Evolutionary conservation across 2,888 invertebrate species (phyloP).

Genomic region (Anodontia alba): DNA sequence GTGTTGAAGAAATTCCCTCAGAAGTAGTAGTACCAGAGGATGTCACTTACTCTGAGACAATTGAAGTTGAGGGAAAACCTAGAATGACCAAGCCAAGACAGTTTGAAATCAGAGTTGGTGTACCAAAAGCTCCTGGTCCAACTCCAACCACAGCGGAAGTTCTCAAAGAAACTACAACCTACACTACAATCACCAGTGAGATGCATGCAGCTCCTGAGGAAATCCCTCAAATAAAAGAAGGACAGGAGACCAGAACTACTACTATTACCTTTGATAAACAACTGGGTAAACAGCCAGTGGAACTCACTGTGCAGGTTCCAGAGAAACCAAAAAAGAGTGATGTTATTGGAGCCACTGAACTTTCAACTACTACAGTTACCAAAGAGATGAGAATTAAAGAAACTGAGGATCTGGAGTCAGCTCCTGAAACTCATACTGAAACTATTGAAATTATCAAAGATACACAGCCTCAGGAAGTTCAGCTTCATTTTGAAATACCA

Average conservation of each 20-base stretch:
- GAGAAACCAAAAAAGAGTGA: conserved; percentile 65
- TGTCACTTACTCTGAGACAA: conserved; percentile 42
- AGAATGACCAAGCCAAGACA: conserved; percentile 53
- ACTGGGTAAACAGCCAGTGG: conserved; percentile 68
- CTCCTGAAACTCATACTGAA: conserved; percentile 74
- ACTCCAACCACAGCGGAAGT: conserved; percentile 65
- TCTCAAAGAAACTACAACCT: conserved; percentile 70
- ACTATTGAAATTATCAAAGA: conserved; percentile 80
- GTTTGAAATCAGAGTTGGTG: conserved; percentile 73
- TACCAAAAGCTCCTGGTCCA: conserved; percentile 54
- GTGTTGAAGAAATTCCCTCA: conserved; percentile 20
- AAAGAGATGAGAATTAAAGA: conserved; percentile 71
- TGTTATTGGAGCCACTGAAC: conserved; percentile 67
- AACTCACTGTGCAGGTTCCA: conserved; percentile 69
- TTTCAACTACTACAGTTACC: conserved; percentile 70
- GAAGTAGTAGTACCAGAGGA: conserved; percentile 33
- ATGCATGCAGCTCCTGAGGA: conserved; percentile 60
- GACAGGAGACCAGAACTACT: conserved; percentile 68
- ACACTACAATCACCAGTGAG: conserved; percentile 62
- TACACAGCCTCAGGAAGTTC: conserved; percentile 68
- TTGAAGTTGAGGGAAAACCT: conserved; percentile 46
- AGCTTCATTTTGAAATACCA: conserved; percentile 66
- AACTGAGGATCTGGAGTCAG: conserved; percentile 41
- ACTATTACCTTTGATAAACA: conserved; percentile 70
- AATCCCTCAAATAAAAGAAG: conserved; percentile 70